Evolutionary conservation across 2,888 invertebrate genomes (phyloP), one percentile per base, ranked within the genome.

Genomic region (Agonopterix arenella): DNA sequence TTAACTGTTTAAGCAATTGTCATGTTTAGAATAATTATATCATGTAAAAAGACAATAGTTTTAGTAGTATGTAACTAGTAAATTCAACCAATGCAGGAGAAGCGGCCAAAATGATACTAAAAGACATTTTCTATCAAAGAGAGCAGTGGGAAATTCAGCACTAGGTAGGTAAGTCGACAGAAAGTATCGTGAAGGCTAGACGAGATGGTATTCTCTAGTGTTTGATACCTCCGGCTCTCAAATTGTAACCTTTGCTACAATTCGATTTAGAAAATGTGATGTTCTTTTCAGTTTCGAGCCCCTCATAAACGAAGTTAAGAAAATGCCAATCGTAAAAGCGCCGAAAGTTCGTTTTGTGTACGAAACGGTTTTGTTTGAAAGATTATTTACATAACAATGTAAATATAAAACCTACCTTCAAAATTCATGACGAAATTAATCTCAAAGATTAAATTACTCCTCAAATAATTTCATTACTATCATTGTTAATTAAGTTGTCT

Each of bases 111-210:
- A 28, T 28, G 28, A 28, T 18, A 44, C 44, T 49, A 47, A 48
- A 45, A 51, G 50, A 58, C 56, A 28, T 59, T 59, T 59, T 55
- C 59, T 54, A 58, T 54, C 53, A 45, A 53, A 53, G 41, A 58
- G 52, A 53, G 54, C 40, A 40, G 53, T 47, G 47, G 50, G 40
- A 54, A 59, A 56, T 58, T 54, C 49, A 50, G 37, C 13, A 45
- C 13, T 11, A 43, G 11, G 10, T 8, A 11, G 13, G 46, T 16
- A 42, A 51, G 51, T 47, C 51, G 48, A 44, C 42, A 42, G 28
- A 51, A 48, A 46, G 50, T 52, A 49, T 48, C 46, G 47, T 48
- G 45, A 18, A 41, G 36, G 38, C 49, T 47, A 36, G 45, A 42
- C 43, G 37, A 49, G 40, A 36, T 36, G 46, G 37, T 16, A 13